phyloP scores from a whole-genome alignment of 2,113 vertebrate genomes.

The Mastomys natalensis region DNA sequence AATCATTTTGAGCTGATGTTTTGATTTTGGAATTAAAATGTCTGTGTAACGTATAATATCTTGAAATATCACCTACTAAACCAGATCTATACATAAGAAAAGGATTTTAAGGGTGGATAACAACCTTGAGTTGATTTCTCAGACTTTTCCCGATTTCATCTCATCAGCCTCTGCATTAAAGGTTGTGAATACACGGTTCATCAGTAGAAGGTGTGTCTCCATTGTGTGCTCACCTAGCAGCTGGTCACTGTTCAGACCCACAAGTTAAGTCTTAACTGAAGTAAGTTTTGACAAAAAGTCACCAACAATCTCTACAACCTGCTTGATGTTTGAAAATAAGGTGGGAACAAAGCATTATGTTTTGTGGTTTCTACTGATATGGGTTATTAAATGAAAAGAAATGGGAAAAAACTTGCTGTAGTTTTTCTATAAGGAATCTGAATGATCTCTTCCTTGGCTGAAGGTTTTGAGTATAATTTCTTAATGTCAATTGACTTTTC shows the following conservation, averaged over 20 bases:
- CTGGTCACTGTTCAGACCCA: accelerated
- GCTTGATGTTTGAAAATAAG: neutral
- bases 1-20: neutral
- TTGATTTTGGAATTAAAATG: neutral
- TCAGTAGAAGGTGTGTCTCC: neutral
- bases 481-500: neutral
- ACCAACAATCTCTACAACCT: neutral
- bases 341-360: neutral
- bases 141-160: neutral
- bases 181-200: neutral
- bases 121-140: no score
- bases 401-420: neutral
- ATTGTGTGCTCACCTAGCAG: neutral
- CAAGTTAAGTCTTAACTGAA: neutral
- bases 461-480: neutral
- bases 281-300: neutral
- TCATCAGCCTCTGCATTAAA: no score
- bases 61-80: neutral
- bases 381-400: neutral
- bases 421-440: neutral
- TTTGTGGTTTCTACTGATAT: neutral
- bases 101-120: neutral
- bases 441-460: neutral
- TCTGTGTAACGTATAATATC: neutral
- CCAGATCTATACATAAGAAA: neutral